Base-by-base conservation (phyloP, 2,888 invertebrate species). In the Melinaea menophilus region DNA sequence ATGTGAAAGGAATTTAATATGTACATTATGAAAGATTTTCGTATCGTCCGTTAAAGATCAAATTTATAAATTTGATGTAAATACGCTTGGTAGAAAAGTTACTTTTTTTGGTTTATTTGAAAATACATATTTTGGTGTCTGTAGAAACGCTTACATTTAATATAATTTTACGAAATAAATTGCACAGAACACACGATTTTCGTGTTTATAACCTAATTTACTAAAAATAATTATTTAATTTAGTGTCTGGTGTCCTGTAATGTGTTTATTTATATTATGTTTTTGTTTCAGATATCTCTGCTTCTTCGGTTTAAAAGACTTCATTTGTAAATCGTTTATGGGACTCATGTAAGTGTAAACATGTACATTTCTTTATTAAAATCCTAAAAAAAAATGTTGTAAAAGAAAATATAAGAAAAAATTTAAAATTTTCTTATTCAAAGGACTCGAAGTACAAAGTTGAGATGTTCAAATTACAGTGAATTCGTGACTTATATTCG, bases 291-390 rank as follows among this genome's bases (percentile, higher is more conserved):
- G 66, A 56, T 45, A 47, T 60, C 9, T 57, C 61, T 62, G 48
- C 37, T 58, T 41, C 59, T 51, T 59, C 55, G 35, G 55, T 58
- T 66, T 60, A 46, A 54, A 45, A 12, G 13, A 31, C 37, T 56
- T 46, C 51, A 41, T 33, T 31, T 56, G 46, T 59, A 34, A 57
- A 57, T 47, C 48, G 56, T 63, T 71, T 57, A 71, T 71, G 71
- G 66, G 58, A 69, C 69, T 68, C 55, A 66, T 66, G 72, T 72
- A 64, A 72, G 72, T 72, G 58, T 47, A n/a, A 2, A 56, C 47
- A 46, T 57, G 3, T 41, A 12, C 45, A 22, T 41, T 56, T 9
- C 12, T 5, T n/a, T n/a, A 7, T 48, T 3, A 11, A 34, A 55
- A 5, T 2, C 4, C 34, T 51, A 35, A 4, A 51, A 22, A 9